Evolutionary conservation across 2,113 vertebrate genomes (phyloP).

Genomic region (Bothrops jararaca): DNA sequence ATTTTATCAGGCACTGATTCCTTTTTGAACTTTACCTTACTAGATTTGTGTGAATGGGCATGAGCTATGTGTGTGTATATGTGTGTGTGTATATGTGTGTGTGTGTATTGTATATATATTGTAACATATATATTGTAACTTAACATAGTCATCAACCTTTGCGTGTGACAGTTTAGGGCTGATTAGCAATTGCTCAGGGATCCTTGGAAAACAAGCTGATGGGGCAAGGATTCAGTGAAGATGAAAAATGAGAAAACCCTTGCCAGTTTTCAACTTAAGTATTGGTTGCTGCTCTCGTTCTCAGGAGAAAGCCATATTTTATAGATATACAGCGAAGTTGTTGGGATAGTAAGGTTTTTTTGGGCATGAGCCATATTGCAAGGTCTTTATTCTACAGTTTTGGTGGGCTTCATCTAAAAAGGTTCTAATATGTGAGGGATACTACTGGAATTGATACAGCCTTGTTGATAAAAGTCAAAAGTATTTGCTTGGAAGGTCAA

Average conservation of each 20-base stretch:
- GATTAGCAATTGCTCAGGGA: not conserved
- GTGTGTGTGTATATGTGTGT: no score
- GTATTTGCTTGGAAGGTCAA: not conserved
- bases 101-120: no score
- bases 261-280: not conserved
- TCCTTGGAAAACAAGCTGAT: not conserved
- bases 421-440: not conserved
- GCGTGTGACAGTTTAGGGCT: not conserved
- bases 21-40: not conserved
- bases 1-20: not conserved
- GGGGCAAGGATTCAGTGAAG: not conserved
- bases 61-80: not conserved
- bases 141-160: not conserved
- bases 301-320: not conserved
- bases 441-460: not conserved
- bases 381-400: not conserved
- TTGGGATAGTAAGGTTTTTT: not conserved
- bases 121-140: not conserved
- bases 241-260: not conserved
- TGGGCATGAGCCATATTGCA: not conserved
- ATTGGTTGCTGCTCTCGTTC: not conserved
- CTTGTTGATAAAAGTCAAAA: not conserved
- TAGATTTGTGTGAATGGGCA: not conserved
- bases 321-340: not conserved
- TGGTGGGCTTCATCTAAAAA: not conserved